Evolutionary conservation across 2,113 vertebrate genomes (phyloP).

Genomic region (Heterotilapia buettikoferi): DNA sequence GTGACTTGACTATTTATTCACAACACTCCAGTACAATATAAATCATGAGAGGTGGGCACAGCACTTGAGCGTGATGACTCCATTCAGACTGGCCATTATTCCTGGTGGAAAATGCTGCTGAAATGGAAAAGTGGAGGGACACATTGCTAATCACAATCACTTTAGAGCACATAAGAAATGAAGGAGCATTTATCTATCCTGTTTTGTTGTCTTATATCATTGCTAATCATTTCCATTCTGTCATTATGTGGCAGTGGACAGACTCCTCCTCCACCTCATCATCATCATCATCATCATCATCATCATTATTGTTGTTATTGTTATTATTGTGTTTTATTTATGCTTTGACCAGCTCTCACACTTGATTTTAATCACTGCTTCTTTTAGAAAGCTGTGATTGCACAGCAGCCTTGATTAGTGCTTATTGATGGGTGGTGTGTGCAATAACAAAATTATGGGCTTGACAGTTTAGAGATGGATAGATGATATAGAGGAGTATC

Average conservation of each 20-base stretch:
- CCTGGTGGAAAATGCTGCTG: neutral
- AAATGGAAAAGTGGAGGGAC: neutral
- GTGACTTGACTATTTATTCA: conserved; percentile 1
- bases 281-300: neutral
- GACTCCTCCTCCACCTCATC: neutral
- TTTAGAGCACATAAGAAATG: neutral
- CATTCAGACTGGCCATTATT: neutral
- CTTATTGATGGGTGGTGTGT: conserved; percentile 22
- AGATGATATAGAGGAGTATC: neutral
- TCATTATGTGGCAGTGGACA: neutral
- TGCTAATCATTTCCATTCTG: conserved; percentile 30
- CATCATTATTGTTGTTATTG: neutral
- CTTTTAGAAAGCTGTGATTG: conserved; percentile 34
- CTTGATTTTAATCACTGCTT: conserved; percentile 36
- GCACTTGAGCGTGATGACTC: neutral
- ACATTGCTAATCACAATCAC: conserved; percentile 14
- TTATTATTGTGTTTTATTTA: neutral
- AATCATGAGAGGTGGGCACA: neutral
- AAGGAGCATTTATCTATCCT: neutral
- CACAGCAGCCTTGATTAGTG: conserved; percentile 24
- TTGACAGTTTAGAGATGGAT: neutral
- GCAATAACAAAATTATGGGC: conserved; percentile 40
- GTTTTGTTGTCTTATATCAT: conserved; percentile 13
- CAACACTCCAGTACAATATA: neutral
- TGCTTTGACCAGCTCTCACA: neutral